Percentiles rank a stretch among this genome's conserved stretches.
phyloP scores from a whole-genome alignment of 2,888 invertebrate genomes.

The Orthonychiurus folsomi region DNA sequence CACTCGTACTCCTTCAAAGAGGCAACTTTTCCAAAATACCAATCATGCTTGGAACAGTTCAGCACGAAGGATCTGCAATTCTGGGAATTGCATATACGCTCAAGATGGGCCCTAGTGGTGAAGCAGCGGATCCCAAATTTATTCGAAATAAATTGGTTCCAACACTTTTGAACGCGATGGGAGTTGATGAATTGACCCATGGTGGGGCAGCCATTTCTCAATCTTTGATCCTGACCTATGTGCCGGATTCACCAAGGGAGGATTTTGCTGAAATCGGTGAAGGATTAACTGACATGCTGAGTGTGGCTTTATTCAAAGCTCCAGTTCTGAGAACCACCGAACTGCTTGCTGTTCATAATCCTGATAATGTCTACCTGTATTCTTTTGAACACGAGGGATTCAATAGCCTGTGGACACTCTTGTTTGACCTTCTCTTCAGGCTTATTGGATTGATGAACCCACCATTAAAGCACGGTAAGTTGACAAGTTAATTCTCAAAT shows the following conservation, averaged over 20 bases:
- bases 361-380: conserved; percentile 31
- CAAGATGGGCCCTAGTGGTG: conserved; percentile 13
- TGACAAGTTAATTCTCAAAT: no score
- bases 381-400: conserved; percentile 28
- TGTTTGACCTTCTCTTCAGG: conserved; percentile 14
- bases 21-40: conserved; percentile 26
- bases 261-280: conserved; percentile 28
- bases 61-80: conserved; percentile 26
- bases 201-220: conserved; percentile 16
- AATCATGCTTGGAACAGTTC: conserved; percentile 23
- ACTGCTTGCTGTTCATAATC: conserved; percentile 24
- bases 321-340: conserved; percentile 28
- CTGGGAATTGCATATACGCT: conserved; percentile 18
- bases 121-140: conserved; percentile 17
- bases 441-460: conserved; percentile 21
- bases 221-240: conserved; percentile 20
- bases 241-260: conserved; percentile 18
- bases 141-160: conserved; percentile 23
- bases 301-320: conserved; percentile 31
- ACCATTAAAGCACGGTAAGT: conserved; percentile 22
- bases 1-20: conserved; percentile 16
- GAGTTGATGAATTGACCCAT: conserved; percentile 7
- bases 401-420: conserved; percentile 18
- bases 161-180: conserved; percentile 17
- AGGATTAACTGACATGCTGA: conserved; percentile 30